A percentile compares a stretch with the other conserved stretches of the same genome.
phyloP scores from a whole-genome alignment of 2,113 vertebrate species.

The Oceanodroma tethys region DNA sequence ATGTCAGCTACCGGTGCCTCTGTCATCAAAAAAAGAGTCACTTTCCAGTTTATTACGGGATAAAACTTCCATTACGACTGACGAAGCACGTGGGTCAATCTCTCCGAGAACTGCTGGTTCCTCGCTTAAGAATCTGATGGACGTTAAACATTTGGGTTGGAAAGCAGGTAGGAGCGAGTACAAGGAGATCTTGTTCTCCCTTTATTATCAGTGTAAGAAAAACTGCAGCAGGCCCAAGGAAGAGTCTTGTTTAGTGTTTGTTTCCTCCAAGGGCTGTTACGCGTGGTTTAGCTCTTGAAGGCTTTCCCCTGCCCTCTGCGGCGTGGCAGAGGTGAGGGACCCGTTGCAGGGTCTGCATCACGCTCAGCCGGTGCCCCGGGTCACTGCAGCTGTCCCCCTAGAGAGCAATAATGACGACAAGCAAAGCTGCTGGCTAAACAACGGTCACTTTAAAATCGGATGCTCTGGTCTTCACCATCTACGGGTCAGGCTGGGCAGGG shows the following conservation, averaged over 20 bases:
- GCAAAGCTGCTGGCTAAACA: background rate
- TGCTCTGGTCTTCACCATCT: background rate
- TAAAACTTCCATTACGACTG: background rate
- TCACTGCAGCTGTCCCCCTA: background rate
- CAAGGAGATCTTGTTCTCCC: background rate
- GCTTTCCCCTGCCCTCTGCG: background rate
- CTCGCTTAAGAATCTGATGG: background rate
- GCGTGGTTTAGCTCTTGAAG: background rate
- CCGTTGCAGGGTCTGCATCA: background rate
- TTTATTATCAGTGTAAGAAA: background rate
- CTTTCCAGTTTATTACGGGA: background rate
- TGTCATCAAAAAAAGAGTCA: background rate
- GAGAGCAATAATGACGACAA: background rate
- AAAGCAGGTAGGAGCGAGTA: background rate
- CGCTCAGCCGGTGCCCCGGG: rapidly evolving
- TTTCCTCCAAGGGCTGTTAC: background rate
- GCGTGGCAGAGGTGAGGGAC: background rate
- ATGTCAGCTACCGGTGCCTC: background rate
- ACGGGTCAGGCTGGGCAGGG: background rate
- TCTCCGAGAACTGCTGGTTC: background rate
- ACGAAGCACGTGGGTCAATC: background rate
- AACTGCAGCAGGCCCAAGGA: background rate
- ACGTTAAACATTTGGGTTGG: rapidly evolving
- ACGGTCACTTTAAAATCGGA: background rate
- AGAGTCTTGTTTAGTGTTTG: background rate